Conservation (phyloP, 2,113 vertebrate genomes). For the Colius striatus region DNA sequence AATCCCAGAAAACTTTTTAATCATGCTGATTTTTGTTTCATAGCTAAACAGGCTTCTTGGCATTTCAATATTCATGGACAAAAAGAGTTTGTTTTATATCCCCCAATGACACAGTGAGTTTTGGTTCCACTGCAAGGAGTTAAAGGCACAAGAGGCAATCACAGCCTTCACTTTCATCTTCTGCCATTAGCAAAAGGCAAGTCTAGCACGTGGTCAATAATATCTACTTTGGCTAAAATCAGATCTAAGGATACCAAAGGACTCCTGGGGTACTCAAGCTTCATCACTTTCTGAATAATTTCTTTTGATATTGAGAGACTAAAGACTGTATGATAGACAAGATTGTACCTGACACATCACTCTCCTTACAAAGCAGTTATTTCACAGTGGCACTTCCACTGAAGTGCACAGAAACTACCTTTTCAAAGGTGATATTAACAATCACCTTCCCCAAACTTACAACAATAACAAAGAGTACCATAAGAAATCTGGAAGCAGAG, state of each 20-base stretch:
- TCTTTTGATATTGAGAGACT: neutral
- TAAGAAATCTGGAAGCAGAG: neutral
- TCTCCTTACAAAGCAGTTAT: neutral
- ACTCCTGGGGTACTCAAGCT: neutral
- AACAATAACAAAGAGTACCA: neutral
- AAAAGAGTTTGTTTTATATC: neutral
- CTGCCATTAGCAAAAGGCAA: neutral
- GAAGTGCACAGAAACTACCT: neutral
- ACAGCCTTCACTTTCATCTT: neutral
- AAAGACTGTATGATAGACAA: neutral
- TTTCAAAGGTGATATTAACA: neutral
- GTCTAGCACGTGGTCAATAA: neutral
- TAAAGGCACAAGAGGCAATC: neutral
- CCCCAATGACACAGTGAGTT: neutral
- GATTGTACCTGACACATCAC: neutral
- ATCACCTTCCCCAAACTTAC: neutral
- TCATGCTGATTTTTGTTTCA: neutral
- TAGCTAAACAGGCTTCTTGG: neutral
- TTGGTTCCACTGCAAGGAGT: neutral
- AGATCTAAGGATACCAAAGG: neutral
- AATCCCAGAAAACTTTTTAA: neutral
- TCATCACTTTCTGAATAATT: neutral
- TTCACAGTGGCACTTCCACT: neutral
- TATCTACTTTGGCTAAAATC: conserved; percentile 2
- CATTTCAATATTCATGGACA: neutral